Evolutionary conservation across 2,797 vertebrate species (phyloP), one percentile per base, ranked within the genome.

Genomic region (Lacerta viridis): DNA sequence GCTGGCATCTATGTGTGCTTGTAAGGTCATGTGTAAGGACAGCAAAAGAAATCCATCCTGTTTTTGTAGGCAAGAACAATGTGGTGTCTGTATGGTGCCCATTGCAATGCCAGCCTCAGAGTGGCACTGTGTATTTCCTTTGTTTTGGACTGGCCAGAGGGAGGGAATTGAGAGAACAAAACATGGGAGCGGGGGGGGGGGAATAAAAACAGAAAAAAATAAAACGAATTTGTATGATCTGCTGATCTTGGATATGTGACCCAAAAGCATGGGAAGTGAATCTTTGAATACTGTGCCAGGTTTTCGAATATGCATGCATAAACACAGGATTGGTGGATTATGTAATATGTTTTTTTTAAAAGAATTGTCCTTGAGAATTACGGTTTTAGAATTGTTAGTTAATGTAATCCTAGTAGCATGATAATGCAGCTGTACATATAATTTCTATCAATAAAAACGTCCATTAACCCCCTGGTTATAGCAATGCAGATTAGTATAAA

Each of bases 21-120:
- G 61, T 43, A 29, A 4, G 8, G 20, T 6, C 46, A 64, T 33
- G 74, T 90, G 90, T 86, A 91, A 71, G 61, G 50, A 23, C 17
- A 23, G 20, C 18, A 39, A 36, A 3, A 41, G 29, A 80, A 55
- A 23, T 6, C 33, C 59, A 68, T 66, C 89, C 86, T 90, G 0
- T 61, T 85, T 74, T 78, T 80, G 75, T 87, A 76, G 7, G 82
- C 79, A 85, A 83, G 76, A 92, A 91, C 87, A 95, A 91, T 84
- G 84, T 68, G 25, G 59, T 84, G 23, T 90, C 82, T 94, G 80
- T 93, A 61, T 64, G 69, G 9, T 25, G 36, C 8, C 81, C 80
- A 1, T 68, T 15, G 4, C 68, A 90, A 83, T 93, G 78, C 86
- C 90, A 92, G 90, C 78, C 88, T 87, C 89, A 61, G 88, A 95